Conservation (phyloP, 2,113 vertebrate genomes). For the Proteles cristata region DNA sequence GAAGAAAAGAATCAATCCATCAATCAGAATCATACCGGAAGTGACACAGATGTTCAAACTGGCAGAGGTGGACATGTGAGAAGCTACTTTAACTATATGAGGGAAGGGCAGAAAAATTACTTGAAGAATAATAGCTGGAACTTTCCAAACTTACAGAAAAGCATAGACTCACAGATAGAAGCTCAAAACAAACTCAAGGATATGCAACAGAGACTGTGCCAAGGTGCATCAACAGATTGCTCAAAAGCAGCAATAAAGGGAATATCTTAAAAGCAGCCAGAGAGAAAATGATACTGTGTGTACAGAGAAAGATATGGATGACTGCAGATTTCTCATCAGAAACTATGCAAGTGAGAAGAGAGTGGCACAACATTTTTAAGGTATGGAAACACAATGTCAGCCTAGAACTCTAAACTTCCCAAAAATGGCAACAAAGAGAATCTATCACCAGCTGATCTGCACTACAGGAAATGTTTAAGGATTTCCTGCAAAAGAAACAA, state of each 20-base stretch:
- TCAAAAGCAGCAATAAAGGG: not conserved
- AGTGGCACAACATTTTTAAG: not conserved
- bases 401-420: not conserved
- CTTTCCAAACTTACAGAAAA: not conserved
- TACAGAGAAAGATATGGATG: not conserved
- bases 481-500: not conserved
- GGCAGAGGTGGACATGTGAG: not conserved
- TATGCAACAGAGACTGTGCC: not conserved
- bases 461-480: not conserved
- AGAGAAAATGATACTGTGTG: not conserved
- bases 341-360: not conserved
- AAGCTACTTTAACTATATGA: not conserved
- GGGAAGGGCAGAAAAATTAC: not conserved
- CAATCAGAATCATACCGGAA: not conserved
- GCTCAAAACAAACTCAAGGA: not conserved
- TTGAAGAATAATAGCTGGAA: not conserved
- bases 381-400: not conserved
- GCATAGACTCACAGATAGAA: not conserved
- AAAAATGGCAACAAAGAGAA: not conserved
- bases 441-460: not conserved
- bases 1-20: not conserved
- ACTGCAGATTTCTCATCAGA: not conserved
- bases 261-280: not conserved
- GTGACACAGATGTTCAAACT: not conserved
- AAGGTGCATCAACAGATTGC: not conserved